These are phyloP conservation scores for Sarcophilus harrisii DNA, from an alignment of 2,797 vertebrate species.

Conservation along the genomic window DNA sequence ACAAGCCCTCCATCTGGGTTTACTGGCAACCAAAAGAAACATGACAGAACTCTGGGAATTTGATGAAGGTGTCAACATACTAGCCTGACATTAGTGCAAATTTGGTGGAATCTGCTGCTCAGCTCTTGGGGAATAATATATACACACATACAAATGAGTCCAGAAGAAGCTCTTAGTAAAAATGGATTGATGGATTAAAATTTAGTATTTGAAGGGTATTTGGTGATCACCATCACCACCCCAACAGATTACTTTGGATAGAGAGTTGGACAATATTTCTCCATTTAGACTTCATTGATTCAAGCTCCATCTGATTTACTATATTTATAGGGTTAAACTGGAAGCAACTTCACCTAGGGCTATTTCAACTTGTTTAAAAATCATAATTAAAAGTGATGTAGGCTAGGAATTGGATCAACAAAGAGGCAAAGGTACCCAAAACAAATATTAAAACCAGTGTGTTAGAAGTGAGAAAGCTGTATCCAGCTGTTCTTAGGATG, in stretches of 20 bases:
- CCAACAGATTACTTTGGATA: constrained; percentile 73
- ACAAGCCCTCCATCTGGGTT: constrained; percentile 78
- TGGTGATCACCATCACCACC: constrained; percentile 66
- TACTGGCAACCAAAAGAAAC: constrained; percentile 78
- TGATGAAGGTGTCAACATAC: constrained; percentile 71
- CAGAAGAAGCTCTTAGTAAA: constrained; percentile 71
- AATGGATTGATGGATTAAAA: constrained; percentile 72
- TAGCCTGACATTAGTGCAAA: constrained; percentile 75
- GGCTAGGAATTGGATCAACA: constrained; percentile 56
- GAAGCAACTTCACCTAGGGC: constrained; percentile 41
- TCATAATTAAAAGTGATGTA: constrained; percentile 68
- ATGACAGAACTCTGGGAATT: constrained; percentile 80
- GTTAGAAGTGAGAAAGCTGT: constrained; percentile 45
- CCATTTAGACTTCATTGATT: constrained; percentile 59
- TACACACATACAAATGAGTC: constrained; percentile 41
- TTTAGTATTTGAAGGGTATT: constrained; percentile 75
- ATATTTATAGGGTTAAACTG: constrained; percentile 69
- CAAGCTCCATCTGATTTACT: constrained; percentile 53
- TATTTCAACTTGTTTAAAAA: constrained; percentile 69
- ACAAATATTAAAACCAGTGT: constrained; percentile 8
- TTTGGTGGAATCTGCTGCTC: constrained; percentile 69
- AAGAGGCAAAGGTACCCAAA: constrained; percentile 53
- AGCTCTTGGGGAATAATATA: constrained; percentile 65
- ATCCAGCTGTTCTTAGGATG: constrained; percentile 37
- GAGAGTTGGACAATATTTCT: constrained; percentile 66